A percentile compares a stretch with the other conserved stretches of the same genome.
Evolutionary conservation across 2,797 vertebrate genomes (phyloP).

Genomic region (Clamator glandarius): DNA sequence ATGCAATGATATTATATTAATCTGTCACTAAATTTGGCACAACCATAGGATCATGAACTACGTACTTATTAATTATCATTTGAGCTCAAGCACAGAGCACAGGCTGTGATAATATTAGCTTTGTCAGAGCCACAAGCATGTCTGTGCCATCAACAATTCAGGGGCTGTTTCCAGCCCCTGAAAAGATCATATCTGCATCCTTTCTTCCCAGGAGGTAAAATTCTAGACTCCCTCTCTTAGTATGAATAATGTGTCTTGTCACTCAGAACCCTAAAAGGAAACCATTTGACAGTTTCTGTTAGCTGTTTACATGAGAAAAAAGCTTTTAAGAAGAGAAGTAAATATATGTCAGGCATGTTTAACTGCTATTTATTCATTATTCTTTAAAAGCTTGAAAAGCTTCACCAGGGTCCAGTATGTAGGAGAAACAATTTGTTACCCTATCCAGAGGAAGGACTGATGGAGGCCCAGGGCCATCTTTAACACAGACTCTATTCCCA

Average conservation of each 20-base stretch:
- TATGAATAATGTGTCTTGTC: constrained; percentile 36
- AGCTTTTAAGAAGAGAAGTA: neutral
- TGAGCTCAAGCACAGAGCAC: constrained; percentile 12
- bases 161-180: constrained; percentile 10
- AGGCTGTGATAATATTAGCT: constrained; percentile 25
- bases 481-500: neutral
- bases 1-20: constrained; percentile 19
- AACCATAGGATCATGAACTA: neutral
- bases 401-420: neutral
- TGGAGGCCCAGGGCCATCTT: neutral
- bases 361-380: neutral
- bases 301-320: neutral
- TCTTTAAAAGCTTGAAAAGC: neutral
- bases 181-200: neutral
- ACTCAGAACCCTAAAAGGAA: constrained; percentile 18
- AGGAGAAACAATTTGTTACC: neutral
- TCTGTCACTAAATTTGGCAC: constrained; percentile 27
- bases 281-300: neutral
- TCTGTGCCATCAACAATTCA: constrained; percentile 13
- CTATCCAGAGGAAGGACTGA: neutral
- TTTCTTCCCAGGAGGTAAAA: constrained; percentile 14
- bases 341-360: neutral
- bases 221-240: neutral
- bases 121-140: constrained; percentile 30
- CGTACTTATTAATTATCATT: constrained; percentile 27